These are phyloP conservation scores for Triplophysa tibetana DNA, from an alignment of 2,113 vertebrate genomes.

Conservation along the genomic window DNA sequence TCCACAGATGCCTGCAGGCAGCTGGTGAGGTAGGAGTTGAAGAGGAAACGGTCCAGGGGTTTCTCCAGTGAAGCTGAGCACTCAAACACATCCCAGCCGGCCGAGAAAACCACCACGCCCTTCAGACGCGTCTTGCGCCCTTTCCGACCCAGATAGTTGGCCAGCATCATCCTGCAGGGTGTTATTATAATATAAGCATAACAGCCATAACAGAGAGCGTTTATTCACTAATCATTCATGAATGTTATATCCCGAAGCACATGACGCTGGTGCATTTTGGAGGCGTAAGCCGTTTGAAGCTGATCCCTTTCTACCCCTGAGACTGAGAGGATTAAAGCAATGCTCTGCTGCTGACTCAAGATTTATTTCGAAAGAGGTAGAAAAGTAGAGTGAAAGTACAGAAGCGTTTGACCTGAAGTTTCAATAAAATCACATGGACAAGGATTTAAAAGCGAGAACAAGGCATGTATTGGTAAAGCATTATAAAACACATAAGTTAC, in stretches of 20 bases:
- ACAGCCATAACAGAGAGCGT: not conserved
- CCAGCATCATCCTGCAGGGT: constrained; percentile 89
- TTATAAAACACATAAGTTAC: not conserved
- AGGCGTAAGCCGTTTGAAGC: not conserved
- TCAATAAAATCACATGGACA: constrained; percentile 4
- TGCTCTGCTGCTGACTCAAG: not conserved
- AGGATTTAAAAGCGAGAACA: not conserved
- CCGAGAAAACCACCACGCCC: constrained; percentile 93
- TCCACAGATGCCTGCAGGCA: constrained; percentile 93
- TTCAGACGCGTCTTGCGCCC: constrained; percentile 88
- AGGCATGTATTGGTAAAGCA: not conserved
- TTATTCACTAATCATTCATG: not conserved
- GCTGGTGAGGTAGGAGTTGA: constrained; percentile 98
- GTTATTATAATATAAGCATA: not conserved
- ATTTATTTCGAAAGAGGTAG: not conserved
- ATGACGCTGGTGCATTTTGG: not conserved
- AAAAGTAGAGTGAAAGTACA: not conserved
- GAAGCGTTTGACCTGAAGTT: not conserved
- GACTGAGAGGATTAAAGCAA: constrained; percentile 7
- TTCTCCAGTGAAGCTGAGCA: constrained; percentile 92
- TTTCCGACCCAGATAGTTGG: constrained; percentile 91
- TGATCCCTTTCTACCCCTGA: constrained; percentile 4
- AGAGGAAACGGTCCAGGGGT: constrained; percentile 94
- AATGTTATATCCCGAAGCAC: not conserved
- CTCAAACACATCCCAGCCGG: constrained; percentile 96